Evolutionary conservation across 2,888 invertebrate genomes (phyloP).

Genomic region (Xanthorhoe designata): DNA sequence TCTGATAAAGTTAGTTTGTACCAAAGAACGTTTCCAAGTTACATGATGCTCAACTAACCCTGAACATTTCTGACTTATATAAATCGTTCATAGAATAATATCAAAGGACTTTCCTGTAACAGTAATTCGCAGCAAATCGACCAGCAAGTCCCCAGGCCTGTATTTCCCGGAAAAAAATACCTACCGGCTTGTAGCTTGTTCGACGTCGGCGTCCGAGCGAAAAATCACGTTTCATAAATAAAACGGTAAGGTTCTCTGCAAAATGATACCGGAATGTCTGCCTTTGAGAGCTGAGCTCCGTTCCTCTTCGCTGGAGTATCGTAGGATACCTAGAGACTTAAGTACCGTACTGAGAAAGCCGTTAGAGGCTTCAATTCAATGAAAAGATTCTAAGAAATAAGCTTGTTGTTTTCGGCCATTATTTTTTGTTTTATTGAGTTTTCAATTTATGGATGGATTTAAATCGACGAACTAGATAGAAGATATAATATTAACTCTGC

Average conservation of each 20-base stretch:
- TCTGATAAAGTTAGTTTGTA: not conserved
- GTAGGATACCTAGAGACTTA: constrained; percentile 16
- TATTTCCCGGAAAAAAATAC: constrained; percentile 4
- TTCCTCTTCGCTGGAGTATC: constrained; percentile 20
- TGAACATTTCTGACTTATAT: not conserved
- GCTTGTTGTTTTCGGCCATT: not conserved
- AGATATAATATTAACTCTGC: not conserved
- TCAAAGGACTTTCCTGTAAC: constrained; percentile 3
- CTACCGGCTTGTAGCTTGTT: not conserved
- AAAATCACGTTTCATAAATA: constrained; percentile 27
- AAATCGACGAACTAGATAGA: not conserved
- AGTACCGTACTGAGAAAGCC: constrained; percentile 10
- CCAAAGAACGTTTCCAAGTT: not conserved
- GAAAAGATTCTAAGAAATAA: not conserved
- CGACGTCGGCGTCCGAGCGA: constrained; percentile 15
- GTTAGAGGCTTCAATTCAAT: constrained; percentile 8
- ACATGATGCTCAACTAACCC: not conserved
- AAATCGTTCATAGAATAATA: not conserved
- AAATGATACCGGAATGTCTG: constrained; percentile 27
- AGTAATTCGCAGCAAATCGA: constrained; percentile 13
- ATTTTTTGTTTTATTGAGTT: not conserved
- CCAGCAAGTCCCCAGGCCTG: constrained; percentile 4
- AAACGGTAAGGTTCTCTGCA: constrained; percentile 22
- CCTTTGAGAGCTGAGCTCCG: constrained; percentile 25
- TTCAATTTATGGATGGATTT: not conserved